phyloP scores from a whole-genome alignment of 37 sponge, comb jelly and placozoan species.

The Axinella damicornis region DNA sequence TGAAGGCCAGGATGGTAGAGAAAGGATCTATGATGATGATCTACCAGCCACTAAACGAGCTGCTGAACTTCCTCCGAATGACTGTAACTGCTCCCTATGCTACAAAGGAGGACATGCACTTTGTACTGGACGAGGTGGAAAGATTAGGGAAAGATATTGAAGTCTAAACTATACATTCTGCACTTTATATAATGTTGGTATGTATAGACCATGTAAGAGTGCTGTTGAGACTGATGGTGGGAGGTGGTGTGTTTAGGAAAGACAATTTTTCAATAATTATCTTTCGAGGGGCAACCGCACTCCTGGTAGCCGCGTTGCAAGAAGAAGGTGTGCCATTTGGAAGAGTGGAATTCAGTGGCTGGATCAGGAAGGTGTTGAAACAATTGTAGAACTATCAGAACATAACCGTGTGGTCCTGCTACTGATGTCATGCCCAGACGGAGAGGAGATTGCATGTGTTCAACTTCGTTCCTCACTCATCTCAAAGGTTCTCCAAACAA shows the following conservation, averaged over 20 bases:
- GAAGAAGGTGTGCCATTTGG: constrained; percentile 18
- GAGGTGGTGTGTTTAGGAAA: too few relatives aligned
- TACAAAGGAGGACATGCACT: constrained; percentile 77
- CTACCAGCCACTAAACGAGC: constrained; percentile 67
- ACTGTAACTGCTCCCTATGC: constrained; percentile 27
- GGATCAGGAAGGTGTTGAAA: constrained; percentile 3
- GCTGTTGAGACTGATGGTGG: too few relatives aligned
- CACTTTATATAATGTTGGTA: too few relatives aligned
- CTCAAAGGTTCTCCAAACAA: too few relatives aligned
- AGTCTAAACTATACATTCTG: too few relatives aligned
- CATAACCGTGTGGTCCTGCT: constrained; percentile 2
- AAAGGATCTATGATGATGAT: constrained; percentile 79
- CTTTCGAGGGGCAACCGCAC: too few relatives aligned
- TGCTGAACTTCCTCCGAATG: constrained; percentile 85
- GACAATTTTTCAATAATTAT: too few relatives aligned
- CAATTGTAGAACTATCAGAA: constrained; percentile 12
- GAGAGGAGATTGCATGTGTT: constrained; percentile 15
- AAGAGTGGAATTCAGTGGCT: constrained; percentile 40
- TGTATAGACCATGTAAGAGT: too few relatives aligned
- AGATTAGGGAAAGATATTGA: constrained; percentile 57
- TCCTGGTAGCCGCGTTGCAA: too few relatives aligned
- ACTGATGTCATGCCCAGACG: background rate
- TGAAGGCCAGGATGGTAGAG: constrained; percentile 79
- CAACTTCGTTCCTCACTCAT: background rate
- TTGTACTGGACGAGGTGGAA: constrained; percentile 77